A percentile compares a stretch with the other conserved stretches of the same genome.
Evolutionary conservation across 2,113 vertebrate genomes (phyloP).

Genomic region (Neoarius graeffei): DNA sequence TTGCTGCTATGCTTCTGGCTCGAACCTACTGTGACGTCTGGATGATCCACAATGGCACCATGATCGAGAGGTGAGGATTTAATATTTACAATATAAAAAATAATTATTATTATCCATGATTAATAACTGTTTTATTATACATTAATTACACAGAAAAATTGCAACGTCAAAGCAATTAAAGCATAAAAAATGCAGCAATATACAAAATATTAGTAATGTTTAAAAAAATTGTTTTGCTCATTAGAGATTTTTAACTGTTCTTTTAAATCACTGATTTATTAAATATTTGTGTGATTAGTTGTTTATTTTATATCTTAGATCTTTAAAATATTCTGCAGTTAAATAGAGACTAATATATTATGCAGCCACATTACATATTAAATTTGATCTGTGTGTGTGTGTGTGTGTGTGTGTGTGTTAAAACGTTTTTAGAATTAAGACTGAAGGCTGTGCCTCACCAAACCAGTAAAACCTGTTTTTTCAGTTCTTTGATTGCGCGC

Average conservation of each 20-base stretch:
- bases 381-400: neutral
- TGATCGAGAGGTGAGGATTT: slow-evolving; percentile 90
- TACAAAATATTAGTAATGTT: neutral
- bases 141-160: neutral
- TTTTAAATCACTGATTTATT: neutral
- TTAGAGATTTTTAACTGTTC: neutral
- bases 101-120: neutral
- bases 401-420: neutral
- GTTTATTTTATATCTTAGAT: neutral
- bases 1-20: slow-evolving; percentile 88
- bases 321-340: neutral
- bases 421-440: slow-evolving; percentile 5
- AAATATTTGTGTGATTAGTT: neutral
- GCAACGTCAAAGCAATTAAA: neutral
- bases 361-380: neutral
- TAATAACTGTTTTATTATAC: neutral
- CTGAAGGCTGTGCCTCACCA: neutral
- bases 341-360: neutral
- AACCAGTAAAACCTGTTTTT: slow-evolving; percentile 39
- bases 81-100: neutral
- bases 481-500: slow-evolving; percentile 1
- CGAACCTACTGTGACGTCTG: slow-evolving; percentile 97
- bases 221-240: too few species aligned
- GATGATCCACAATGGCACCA: slow-evolving; percentile 99
- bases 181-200: neutral